Evolutionary conservation across 2,113 vertebrate species (phyloP), one percentile per base, ranked within the genome.

Genomic region (Lanius ludovicianus): DNA sequence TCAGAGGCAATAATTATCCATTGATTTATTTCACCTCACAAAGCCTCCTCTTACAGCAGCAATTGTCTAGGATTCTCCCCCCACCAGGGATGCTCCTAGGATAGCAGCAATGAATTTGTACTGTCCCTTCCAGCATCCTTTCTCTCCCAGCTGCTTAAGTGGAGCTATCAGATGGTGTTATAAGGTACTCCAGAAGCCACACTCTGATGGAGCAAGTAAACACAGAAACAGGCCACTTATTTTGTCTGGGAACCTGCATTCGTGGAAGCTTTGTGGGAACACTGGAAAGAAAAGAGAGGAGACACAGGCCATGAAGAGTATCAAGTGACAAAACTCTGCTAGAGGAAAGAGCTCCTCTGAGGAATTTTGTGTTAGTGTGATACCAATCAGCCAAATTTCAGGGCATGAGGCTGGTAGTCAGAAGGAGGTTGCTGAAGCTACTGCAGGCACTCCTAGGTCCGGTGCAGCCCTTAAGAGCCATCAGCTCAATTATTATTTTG

Each of bases 11-110:
- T 83, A 94, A 96, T 93, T 95, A 90, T 80, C 77, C 84, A 90
- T 46, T 93, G 93, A 94, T 84, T 94, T 90, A 64, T 92, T 90
- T 92, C 92, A 84, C 79, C 82, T 92, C 63, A 62, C 35, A 62
- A 90, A 94, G 47, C 74, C 79, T 88, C 70, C 39, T 55, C 68
- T 80, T 39, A 55, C 22, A 80, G 73, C 47, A 88, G 79, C 75
- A 74, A 41, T 52, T 75, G 50, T 74, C 47, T 28, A 69, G 82
- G 68, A 59, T 62, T 56, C 69, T 35, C 39, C 47, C 65, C 59
- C 11, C 8, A 23, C 9, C 22, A 63, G 13, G 28, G 82, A 87
- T 74, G 55, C 63, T 88, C 75, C 55, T 28, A 63, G 50, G 69
- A 69, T 5, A 71, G 84, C 5, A 73, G 77, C 20, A 78, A 52